phyloP scores from a whole-genome alignment of 2,797 vertebrate species.

The Bryconaethiops microstoma region DNA sequence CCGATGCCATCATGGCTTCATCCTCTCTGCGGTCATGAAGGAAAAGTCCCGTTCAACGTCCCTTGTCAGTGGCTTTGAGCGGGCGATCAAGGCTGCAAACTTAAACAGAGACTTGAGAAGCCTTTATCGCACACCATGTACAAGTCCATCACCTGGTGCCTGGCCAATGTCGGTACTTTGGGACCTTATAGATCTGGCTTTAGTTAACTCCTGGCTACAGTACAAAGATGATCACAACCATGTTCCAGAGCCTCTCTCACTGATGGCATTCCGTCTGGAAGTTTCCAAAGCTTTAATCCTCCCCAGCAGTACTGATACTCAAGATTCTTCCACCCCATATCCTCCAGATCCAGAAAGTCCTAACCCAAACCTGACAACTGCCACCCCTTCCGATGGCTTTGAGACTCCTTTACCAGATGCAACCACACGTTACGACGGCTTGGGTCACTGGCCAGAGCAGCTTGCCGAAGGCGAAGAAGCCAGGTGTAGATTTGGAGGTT shows the following conservation, averaged over 20 bases:
- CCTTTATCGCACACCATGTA: slow-evolving; percentile 75
- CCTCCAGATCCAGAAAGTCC: slow-evolving; percentile 62
- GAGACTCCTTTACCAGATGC: slow-evolving; percentile 74
- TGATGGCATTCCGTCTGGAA: slow-evolving; percentile 80
- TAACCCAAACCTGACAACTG: slow-evolving; percentile 50
- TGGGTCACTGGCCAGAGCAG: slow-evolving; percentile 83
- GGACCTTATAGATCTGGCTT: slow-evolving; percentile 77
- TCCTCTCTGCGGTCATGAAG: slow-evolving; percentile 77
- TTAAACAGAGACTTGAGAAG: slow-evolving; percentile 74
- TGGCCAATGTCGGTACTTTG: slow-evolving; percentile 82
- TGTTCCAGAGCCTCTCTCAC: slow-evolving; percentile 63
- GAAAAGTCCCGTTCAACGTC: slow-evolving; percentile 66
- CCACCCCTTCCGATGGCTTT: slow-evolving; percentile 61
- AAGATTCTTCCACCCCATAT: slow-evolving; percentile 73
- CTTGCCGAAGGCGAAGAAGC: slow-evolving; percentile 75
- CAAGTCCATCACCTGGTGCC: slow-evolving; percentile 61
- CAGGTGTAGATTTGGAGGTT: slow-evolving; percentile 78
- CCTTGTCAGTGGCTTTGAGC: slow-evolving; percentile 74
- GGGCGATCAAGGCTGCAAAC: slow-evolving; percentile 72
- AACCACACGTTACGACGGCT: slow-evolving; percentile 74
- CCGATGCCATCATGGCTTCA: slow-evolving; percentile 77
- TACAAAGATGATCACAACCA: slow-evolving; percentile 65
- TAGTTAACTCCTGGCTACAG: slow-evolving; percentile 80
- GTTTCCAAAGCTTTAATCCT: slow-evolving; percentile 78
- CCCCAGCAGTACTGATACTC: slow-evolving; percentile 65